Base-by-base conservation (phyloP, 2,113 vertebrate genomes). In the Nothobranchius kuhntae region DNA sequence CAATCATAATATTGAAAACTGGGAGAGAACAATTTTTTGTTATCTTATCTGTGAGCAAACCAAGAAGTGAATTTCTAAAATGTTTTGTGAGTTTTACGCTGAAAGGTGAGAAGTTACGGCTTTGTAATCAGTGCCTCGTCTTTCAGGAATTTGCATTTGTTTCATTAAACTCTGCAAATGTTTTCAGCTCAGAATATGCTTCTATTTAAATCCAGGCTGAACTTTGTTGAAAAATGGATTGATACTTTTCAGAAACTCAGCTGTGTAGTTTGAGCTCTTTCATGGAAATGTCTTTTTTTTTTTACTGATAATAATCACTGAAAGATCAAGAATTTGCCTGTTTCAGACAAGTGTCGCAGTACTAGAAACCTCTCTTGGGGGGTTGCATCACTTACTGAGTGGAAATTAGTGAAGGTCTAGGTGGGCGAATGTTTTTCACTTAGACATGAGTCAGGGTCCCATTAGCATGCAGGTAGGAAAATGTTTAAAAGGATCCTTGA, bases 1-100 rank as follows among this genome's bases (percentile, higher is more conserved):
- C 76, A 87, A 83, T 89, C 51, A 71, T 82, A 87, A 81, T 73
- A 75, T 74, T 81, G 66, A 74, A 68, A 90, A 85, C 87, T 75
- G 77, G 15, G 63, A 51, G 59, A 62, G 83, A 87, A 84, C 51
- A 40, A 38, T 65, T 75, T 74, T 72, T 70, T 76, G 67, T 84
- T 85, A 86, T 87, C 87, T 80, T 72, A 54, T 60, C 36, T 9
- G 57, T 57, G 73, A 74, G 62, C 61, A 68, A 82, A 86, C 83
- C 63, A 54, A 65, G 62, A 75, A 73, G 66, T 45, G 53, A 35
- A 71, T 77, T 78, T 86, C 38, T 57, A 66, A 86, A 84, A 60
- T 68, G 51, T 76, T 85, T 59, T 61, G 26, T 77, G 82, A 87
- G 68, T 64, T 50, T 81, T 66, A 69, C 62, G 4, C 36, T 76